A percentile compares a stretch with the other conserved stretches of the same genome.
Evolutionary conservation across 2,888 invertebrate species (phyloP).

Genomic region (Beris chalybata): DNA sequence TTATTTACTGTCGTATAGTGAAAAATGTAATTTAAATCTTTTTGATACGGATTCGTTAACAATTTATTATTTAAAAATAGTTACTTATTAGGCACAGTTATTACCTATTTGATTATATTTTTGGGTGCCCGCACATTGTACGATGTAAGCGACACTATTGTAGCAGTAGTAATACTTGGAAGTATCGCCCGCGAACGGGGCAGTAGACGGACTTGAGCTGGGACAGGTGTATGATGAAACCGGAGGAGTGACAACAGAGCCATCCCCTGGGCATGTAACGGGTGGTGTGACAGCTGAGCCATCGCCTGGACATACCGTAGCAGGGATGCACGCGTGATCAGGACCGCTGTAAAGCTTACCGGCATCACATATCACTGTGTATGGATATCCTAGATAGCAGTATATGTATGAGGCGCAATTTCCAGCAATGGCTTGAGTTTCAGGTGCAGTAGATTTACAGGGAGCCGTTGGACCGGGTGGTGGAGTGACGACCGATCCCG

Average conservation of each 20-base stretch:
- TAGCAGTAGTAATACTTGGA: slow-evolving; percentile 48
- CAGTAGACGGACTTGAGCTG: not conserved
- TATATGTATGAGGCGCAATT: not conserved
- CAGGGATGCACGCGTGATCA: not conserved
- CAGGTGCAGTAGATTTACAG: not conserved
- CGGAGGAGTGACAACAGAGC: not conserved
- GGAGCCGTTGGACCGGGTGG: not conserved
- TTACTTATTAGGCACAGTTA: slow-evolving; percentile 3
- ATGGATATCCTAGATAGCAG: not conserved
- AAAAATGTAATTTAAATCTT: too few relatives aligned
- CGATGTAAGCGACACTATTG: slow-evolving; percentile 41
- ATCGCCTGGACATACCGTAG: not conserved
- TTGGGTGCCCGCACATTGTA: slow-evolving; percentile 42
- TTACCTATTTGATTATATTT: slow-evolving; percentile 34
- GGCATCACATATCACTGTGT: not conserved
- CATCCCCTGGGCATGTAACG: not conserved
- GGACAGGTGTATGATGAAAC: not conserved
- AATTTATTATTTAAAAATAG: too few relatives aligned
- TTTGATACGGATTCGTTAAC: too few relatives aligned
- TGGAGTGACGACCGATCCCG: not conserved
- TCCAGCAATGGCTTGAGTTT: not conserved
- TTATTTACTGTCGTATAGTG: too few relatives aligned
- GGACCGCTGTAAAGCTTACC: not conserved
- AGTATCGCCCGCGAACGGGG: slow-evolving; percentile 47
- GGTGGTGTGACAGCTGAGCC: not conserved